Conservation (phyloP, 2,888 invertebrate species). For the Hypomecis atomaria region DNA sequence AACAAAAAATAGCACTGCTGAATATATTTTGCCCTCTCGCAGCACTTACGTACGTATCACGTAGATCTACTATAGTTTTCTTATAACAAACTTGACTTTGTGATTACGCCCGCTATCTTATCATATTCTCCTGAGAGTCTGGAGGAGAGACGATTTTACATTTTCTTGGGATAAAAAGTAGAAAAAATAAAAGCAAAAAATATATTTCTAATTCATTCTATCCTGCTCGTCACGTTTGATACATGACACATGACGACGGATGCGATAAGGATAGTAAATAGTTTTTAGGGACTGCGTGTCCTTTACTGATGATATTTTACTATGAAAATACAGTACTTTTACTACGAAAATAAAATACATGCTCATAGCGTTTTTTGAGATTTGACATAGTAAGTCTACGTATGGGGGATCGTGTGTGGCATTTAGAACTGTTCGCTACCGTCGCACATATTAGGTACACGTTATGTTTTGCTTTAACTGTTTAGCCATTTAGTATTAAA, state of each 20-base stretch:
- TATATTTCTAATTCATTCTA: neutral
- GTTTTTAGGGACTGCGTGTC: neutral
- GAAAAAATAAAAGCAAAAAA: neutral
- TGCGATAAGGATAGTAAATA: neutral
- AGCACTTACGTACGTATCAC: neutral
- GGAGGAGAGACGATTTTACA: neutral
- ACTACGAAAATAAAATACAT: too few species aligned
- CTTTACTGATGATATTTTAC: too few species aligned
- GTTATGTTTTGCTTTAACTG: too few species aligned
- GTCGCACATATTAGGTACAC: too few species aligned
- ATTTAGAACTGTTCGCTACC: too few species aligned
- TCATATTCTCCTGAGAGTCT: slow-evolving; percentile 9
- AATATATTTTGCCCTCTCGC: too few species aligned
- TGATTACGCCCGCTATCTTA: neutral
- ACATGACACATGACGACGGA: neutral
- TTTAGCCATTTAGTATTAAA: too few species aligned
- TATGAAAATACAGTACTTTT: too few species aligned
- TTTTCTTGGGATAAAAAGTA: slow-evolving; percentile 1
- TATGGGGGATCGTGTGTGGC: too few species aligned
- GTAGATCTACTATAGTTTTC: neutral
- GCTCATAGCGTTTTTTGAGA: too few species aligned
- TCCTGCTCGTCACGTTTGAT: neutral
- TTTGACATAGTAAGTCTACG: too few species aligned
- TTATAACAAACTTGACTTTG: slow-evolving; percentile 1
- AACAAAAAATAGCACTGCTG: too few species aligned